A percentile compares a stretch with the other conserved stretches of the same genome.
Evolutionary conservation across 2,888 invertebrate species (phyloP).

Genomic region (Drosophila kambysellisi): DNA sequence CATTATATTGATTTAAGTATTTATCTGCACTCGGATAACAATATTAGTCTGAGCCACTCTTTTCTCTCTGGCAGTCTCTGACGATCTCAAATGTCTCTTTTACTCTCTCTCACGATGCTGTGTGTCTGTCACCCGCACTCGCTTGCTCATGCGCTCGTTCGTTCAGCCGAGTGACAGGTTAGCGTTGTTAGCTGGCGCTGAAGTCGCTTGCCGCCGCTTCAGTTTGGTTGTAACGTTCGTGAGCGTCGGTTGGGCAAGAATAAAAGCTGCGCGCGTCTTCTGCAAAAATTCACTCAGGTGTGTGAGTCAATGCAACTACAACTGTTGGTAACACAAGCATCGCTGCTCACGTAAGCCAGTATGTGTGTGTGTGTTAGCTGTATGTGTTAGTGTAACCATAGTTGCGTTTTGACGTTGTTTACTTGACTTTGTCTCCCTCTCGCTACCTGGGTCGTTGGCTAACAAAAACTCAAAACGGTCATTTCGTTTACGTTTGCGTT

Average conservation of each 20-base stretch:
- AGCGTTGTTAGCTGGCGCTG: conserved; percentile 13
- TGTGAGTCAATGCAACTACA: conserved; percentile 48
- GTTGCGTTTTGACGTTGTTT: conserved; percentile 63
- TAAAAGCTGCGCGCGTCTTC: conserved; percentile 69
- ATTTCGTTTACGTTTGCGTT: conserved; percentile 73
- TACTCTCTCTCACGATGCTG: background rate
- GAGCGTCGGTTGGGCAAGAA: conserved; percentile 58
- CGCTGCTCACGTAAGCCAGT: conserved; percentile 37
- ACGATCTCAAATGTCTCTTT: conserved; percentile 2
- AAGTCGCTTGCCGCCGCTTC: conserved; percentile 41
- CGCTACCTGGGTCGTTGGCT: conserved; percentile 55
- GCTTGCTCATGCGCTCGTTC: conserved; percentile 7
- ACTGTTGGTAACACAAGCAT: conserved; percentile 69
- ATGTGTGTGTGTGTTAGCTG: conserved; percentile 47
- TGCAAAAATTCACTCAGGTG: conserved; percentile 56
- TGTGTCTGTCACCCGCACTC: conserved; percentile 34
- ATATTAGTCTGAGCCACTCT: conserved; percentile 5
- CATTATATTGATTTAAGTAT: background rate
- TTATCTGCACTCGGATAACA: background rate
- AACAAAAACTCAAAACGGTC: conserved; percentile 72
- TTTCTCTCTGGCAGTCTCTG: background rate
- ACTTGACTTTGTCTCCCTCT: conserved; percentile 31
- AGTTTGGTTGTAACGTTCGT: conserved; percentile 66
- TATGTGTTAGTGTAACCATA: conserved; percentile 51
- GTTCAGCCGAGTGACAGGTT: conserved; percentile 19